phyloP scores from a whole-genome alignment of 2,888 invertebrate genomes.

The Drepana falcataria region DNA sequence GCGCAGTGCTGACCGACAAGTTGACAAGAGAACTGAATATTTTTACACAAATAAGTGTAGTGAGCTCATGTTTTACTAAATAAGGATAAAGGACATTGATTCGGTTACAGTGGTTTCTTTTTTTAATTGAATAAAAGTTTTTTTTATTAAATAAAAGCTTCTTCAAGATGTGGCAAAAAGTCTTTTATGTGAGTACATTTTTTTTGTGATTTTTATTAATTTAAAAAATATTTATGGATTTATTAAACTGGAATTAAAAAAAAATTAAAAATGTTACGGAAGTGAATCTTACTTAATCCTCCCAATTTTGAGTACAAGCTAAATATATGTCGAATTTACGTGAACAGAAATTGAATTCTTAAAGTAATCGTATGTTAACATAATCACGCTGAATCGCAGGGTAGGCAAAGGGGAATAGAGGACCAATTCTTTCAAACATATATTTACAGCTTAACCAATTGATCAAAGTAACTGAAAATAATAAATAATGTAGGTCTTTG shows the following conservation, averaged over 20 bases:
- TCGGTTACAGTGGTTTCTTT: conserved; percentile 20
- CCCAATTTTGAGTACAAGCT: no score
- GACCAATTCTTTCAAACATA: no score
- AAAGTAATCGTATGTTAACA: no score
- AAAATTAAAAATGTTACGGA: no score
- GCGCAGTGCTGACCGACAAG: conserved; percentile 42
- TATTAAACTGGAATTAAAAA: neutral
- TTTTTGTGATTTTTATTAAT: conserved; percentile 18
- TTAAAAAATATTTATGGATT: neutral
- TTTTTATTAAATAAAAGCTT: conserved; percentile 6
- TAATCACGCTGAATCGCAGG: no score
- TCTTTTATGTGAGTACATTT: conserved; percentile 27
- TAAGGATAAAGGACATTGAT: conserved; percentile 5
- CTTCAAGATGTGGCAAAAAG: conserved; percentile 41
- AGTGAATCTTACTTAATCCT: no score
- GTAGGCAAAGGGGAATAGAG: no score
- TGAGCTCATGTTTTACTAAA: conserved; percentile 14
- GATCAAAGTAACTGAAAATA: no score
- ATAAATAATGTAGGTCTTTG: neutral
- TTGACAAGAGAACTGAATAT: conserved; percentile 31
- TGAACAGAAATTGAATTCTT: no score
- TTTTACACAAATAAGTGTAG: conserved; percentile 21
- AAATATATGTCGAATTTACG: no score
- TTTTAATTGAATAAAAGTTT: conserved; percentile 10
- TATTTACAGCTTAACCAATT: no score